Base-by-base conservation (phyloP, 2,797 vertebrate species). In the Onychomys arenicola region DNA sequence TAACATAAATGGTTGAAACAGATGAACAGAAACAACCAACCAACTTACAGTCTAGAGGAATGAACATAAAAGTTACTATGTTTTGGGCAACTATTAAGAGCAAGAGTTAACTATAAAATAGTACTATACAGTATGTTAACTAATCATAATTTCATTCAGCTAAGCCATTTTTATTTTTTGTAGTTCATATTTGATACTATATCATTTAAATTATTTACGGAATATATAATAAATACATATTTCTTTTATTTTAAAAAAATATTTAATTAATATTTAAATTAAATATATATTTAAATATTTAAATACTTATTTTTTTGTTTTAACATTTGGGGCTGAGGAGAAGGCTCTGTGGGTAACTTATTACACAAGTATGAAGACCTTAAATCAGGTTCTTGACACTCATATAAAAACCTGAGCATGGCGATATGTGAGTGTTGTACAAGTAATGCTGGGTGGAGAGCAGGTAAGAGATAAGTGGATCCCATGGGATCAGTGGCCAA, bases 221-320 rank as follows among this genome's bases (percentile, higher is more conserved):
- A 61, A 57, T 61, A 12, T 63, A 2, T 32, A 52, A 85, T 12
- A 85, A 76, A 76, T 43, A 21, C 16, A 1, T 46, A 57, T 71
- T 88, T 67, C 6, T 80, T 86, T 71, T 77, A 57, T 89, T 78
- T 40, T 77, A 52, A 87, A 97, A 76, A 16, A 6, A 65, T 67
- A 81, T 67, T 65, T 90, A 80, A 59, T 73, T 37, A 34, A 59
- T 85, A 29, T 32, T 85, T 65, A 40, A 93, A 78, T 94, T 77
- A 9, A 73, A 23, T 73, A 40, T 4, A 37, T 37, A 73, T 37
- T 71, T 21, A 84, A 73, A 59, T 71, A 14, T 82, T 9, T 14
- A 81, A 83, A 75, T n/a, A 34, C 16, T 6, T 40, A 29, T 34
- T 84, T 84, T 84, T 84, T 32, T 69, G 43, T 67, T 55, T 13